A percentile compares a stretch with the other conserved stretches of the same genome.
Evolutionary conservation across 1,140 invertebrate species (phyloP).

Genomic region (Chironomus striatipennis): DNA sequence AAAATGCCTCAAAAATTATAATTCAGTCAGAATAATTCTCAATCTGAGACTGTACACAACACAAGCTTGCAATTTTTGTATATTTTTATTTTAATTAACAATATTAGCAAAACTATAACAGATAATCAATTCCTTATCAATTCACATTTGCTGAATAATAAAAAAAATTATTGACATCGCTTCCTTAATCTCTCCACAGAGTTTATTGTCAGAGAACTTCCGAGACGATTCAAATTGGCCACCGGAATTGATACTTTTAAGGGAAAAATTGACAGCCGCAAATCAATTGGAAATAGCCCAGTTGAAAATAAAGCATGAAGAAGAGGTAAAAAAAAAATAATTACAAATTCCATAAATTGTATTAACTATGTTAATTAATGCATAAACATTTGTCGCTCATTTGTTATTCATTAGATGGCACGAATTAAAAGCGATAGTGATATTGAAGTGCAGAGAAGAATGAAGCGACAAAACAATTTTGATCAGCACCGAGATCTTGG

Average conservation of each 20-base stretch:
- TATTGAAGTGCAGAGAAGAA: conserved; percentile 42
- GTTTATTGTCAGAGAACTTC: conserved; percentile 50
- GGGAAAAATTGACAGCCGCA: conserved; percentile 57
- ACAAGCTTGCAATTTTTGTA: too few species aligned
- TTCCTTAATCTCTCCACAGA: conserved; percentile 39
- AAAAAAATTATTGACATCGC: too few species aligned
- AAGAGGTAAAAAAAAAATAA: conserved; percentile 49
- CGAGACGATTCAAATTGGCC: conserved; percentile 58
- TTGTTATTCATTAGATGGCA: conserved; percentile 41
- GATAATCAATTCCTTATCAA: too few species aligned
- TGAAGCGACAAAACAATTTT: conserved; percentile 38
- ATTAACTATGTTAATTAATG: too few species aligned
- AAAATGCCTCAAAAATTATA: too few species aligned
- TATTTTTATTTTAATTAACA: too few species aligned
- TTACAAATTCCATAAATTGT: neutral
- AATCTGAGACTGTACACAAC: too few species aligned
- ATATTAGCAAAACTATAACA: too few species aligned
- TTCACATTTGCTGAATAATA: too few species aligned
- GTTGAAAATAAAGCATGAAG: conserved; percentile 48
- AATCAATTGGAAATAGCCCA: conserved; percentile 46
- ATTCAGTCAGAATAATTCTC: too few species aligned
- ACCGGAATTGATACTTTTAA: conserved; percentile 52
- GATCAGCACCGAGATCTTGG: conserved; percentile 47
- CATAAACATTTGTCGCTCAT: neutral
- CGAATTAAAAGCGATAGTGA: conserved; percentile 39